Percentiles rank a stretch among this genome's conserved stretches.
These are phyloP conservation scores for Falco peregrinus DNA, from an alignment of 2,797 vertebrate genomes.

Conservation along the genomic window DNA sequence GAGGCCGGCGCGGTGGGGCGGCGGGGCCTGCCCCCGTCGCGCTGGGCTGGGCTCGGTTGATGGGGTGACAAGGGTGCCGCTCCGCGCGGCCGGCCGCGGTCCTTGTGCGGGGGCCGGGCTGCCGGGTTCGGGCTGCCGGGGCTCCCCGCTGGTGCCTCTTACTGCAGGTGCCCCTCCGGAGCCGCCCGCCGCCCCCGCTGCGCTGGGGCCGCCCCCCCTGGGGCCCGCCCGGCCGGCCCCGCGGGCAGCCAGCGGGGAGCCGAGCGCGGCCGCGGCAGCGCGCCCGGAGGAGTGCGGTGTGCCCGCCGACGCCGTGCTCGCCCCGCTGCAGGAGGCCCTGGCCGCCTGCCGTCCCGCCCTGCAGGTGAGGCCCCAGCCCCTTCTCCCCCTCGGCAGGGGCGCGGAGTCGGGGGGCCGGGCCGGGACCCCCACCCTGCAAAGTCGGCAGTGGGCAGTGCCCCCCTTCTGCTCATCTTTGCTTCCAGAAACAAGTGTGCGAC, in stretches of 20 bases:
- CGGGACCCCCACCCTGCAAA: no score
- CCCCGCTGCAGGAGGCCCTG: constrained; percentile 78
- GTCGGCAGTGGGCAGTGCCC: no score
- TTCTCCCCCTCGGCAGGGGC: no score
- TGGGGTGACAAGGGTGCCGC: no score
- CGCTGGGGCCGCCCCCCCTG: constrained; percentile 59
- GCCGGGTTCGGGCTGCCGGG: no score
- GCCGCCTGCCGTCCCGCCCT: constrained; percentile 77
- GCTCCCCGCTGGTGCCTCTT: background rate
- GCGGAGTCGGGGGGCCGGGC: no score
- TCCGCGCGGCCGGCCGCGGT: no score
- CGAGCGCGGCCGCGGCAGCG: constrained; percentile 10
- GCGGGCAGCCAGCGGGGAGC: background rate
- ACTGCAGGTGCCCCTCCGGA: background rate
- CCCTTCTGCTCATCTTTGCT: background rate
- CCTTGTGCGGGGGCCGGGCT: no score
- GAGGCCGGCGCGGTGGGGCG: no score
- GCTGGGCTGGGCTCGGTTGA: no score
- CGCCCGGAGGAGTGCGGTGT: background rate
- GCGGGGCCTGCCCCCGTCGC: no score
- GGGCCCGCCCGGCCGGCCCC: constrained; percentile 29
- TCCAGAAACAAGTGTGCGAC: constrained; percentile 89
- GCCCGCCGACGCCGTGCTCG: constrained; percentile 73
- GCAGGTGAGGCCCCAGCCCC: constrained; percentile 72
- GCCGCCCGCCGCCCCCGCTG: background rate